Conservation (phyloP, 2,888 invertebrate species). For the Tetanocera ferruginea region DNA sequence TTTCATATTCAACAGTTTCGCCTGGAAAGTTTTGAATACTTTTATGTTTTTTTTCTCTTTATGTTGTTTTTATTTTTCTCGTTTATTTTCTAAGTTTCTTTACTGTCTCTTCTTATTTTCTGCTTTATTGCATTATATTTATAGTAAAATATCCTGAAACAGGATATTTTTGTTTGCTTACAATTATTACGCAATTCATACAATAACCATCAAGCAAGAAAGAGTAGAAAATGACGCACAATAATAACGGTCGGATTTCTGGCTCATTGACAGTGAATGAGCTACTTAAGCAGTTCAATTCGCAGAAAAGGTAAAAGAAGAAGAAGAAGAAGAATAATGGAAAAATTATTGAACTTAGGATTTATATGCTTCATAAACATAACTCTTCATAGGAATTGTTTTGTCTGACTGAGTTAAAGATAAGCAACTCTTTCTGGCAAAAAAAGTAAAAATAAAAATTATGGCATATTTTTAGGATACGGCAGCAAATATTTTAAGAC, state of each 20-base stretch:
- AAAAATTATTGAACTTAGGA: no score
- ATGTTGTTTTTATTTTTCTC: background rate
- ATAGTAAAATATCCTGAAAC: background rate
- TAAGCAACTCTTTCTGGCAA: no score
- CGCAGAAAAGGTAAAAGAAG: no score
- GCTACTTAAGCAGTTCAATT: background rate
- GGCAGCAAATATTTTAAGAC: no score
- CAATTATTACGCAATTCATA: slow-evolving; percentile 31
- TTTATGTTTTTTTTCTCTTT: background rate
- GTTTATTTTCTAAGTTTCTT: background rate
- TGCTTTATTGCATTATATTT: slow-evolving; percentile 20
- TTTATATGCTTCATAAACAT: no score
- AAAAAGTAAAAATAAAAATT: no score
- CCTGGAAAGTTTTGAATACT: slow-evolving; percentile 2
- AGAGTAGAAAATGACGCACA: no score
- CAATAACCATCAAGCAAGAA: background rate
- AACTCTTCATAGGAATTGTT: no score
- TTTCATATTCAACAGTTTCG: slow-evolving; percentile 19
- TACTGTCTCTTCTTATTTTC: slow-evolving; percentile 6
- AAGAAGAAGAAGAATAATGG: no score
- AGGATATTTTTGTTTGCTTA: slow-evolving; percentile 1
- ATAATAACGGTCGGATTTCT: no score
- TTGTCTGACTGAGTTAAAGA: no score
- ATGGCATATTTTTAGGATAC: no score
- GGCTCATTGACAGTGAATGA: background rate